Evolutionary conservation across 2,888 invertebrate genomes (phyloP).

Genomic region (Thumatha senex): DNA sequence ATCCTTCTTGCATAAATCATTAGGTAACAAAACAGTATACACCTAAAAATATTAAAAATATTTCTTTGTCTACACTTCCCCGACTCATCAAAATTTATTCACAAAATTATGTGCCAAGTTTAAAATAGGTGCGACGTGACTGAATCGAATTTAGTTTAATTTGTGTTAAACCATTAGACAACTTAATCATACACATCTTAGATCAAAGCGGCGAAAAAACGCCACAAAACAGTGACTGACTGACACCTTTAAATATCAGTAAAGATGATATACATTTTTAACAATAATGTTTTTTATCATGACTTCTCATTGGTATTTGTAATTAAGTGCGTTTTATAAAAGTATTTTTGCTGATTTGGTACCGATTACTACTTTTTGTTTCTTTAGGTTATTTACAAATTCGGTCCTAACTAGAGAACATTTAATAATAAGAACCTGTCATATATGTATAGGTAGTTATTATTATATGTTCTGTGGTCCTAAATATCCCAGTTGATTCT

Average conservation of each 20-base stretch:
- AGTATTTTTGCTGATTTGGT: no score
- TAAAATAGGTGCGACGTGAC: neutral
- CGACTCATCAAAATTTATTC: neutral
- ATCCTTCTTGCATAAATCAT: neutral
- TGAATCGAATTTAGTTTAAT: neutral
- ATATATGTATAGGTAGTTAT: no score
- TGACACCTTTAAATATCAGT: slow-evolving; percentile 5
- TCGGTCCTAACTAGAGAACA: no score
- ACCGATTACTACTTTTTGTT: no score
- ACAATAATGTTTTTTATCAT: slow-evolving; percentile 8
- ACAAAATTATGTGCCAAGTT: neutral
- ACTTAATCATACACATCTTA: slow-evolving; percentile 4
- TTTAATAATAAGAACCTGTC: no score
- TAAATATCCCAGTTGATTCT: no score
- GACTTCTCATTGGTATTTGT: slow-evolving; percentile 2
- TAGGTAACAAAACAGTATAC: neutral
- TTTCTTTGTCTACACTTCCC: neutral
- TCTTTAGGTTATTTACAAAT: no score
- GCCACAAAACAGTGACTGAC: slow-evolving; percentile 1
- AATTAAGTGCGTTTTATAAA: slow-evolving; percentile 7
- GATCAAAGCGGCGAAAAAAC: neutral
- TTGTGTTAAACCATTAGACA: slow-evolving; percentile 1
- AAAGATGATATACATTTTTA: slow-evolving; percentile 3
- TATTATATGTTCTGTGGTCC: no score
- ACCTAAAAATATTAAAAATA: no score